phyloP scores from a whole-genome alignment of 2,888 invertebrate genomes.

The Stenoptilia bipunctidactyla region DNA sequence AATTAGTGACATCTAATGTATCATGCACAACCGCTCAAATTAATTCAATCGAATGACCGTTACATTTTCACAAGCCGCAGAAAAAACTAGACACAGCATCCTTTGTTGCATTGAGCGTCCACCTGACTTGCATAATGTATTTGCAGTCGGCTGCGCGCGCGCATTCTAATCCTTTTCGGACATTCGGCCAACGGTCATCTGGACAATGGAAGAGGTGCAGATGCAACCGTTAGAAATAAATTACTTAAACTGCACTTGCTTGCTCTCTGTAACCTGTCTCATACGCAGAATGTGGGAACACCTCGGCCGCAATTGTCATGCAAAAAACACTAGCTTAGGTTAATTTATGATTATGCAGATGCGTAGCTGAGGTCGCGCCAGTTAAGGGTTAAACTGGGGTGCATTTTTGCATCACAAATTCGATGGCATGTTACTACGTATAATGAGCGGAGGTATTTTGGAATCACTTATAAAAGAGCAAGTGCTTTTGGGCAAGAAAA shows the following conservation, averaged over 20 bases:
- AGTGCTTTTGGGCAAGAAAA: neutral
- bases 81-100: slow-evolving; percentile 2
- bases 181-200: slow-evolving; percentile 31
- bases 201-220: slow-evolving; percentile 24
- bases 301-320: slow-evolving; percentile 34
- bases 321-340: slow-evolving; percentile 33
- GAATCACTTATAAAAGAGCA: neutral
- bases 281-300: slow-evolving; percentile 34
- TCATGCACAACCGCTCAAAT: neutral
- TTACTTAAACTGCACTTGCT: slow-evolving; percentile 39
- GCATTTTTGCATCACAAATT: slow-evolving; percentile 21
- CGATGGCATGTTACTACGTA: neutral
- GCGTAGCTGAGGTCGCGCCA: neutral
- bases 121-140: slow-evolving; percentile 1
- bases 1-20: too few species aligned
- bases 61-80: slow-evolving; percentile 9
- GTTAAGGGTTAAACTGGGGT: neutral
- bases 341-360: slow-evolving; percentile 57
- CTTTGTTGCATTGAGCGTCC: slow-evolving; percentile 10
- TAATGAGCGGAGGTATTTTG: neutral
- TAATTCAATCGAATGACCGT: slow-evolving; percentile 5
- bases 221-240: slow-evolving; percentile 32
- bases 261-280: slow-evolving; percentile 42
- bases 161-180: slow-evolving; percentile 6
- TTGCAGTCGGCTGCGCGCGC: neutral